phyloP scores from a whole-genome alignment of 2,888 invertebrate species.

The Plagodis dolabraria region DNA sequence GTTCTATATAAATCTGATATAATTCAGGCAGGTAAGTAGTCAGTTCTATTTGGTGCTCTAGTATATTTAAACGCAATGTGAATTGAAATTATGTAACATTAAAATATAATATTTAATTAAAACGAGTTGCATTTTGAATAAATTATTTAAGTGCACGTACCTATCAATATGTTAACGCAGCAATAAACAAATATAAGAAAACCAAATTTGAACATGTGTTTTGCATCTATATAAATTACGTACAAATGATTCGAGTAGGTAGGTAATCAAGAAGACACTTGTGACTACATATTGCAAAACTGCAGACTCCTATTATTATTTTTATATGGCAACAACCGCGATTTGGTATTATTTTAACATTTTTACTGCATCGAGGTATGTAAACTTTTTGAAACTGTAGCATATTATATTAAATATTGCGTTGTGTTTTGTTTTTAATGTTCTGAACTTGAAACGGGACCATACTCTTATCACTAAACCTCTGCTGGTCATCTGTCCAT shows the following conservation, averaged over 20 bases:
- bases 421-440: not conserved
- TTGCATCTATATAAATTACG: conserved; percentile 35
- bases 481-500: too few species aligned
- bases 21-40: too few species aligned
- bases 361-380: not conserved
- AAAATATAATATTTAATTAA: not conserved
- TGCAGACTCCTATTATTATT: conserved; percentile 10
- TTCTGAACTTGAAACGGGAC: not conserved
- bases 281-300: conserved; percentile 25
- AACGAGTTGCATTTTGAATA: conserved; percentile 40
- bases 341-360: not conserved
- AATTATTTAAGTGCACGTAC: conserved; percentile 35
- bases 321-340: conserved; percentile 5
- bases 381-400: not conserved
- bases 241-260: conserved; percentile 28
- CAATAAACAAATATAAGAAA: conserved; percentile 43
- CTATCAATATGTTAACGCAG: conserved; percentile 35
- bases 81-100: too few species aligned
- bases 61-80: too few species aligned
- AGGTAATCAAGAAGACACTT: conserved; percentile 30
- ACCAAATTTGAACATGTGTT: conserved; percentile 55
- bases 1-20: too few species aligned
- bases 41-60: too few species aligned
- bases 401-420: not conserved
- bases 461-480: too few species aligned